phyloP scores from a whole-genome alignment of 2,888 invertebrate genomes.

The Hydrotaea cyrtoneurina region DNA sequence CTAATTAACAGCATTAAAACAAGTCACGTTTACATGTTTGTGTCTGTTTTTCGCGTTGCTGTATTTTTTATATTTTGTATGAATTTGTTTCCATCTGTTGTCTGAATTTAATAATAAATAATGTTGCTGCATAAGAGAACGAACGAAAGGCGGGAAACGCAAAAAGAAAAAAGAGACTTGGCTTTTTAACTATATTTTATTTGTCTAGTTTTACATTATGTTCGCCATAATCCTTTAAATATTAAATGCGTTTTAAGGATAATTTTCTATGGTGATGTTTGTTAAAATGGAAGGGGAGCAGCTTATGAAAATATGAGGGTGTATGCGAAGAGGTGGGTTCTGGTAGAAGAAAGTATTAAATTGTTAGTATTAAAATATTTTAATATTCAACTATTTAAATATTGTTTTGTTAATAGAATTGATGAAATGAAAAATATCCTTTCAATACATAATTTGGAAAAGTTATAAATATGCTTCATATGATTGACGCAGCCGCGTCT shows the following conservation, averaged over 20 bases:
- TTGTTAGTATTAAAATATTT: too few relatives aligned
- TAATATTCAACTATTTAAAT: too few relatives aligned
- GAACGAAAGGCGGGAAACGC: too few relatives aligned
- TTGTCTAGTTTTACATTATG: neutral
- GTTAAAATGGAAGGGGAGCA: too few relatives aligned
- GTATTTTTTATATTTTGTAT: neutral
- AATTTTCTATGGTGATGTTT: neutral
- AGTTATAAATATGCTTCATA: too few relatives aligned
- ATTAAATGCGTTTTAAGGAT: neutral
- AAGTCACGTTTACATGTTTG: constrained; percentile 8
- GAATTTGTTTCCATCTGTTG: neutral
- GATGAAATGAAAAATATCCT: too few relatives aligned
- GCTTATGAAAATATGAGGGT: too few relatives aligned
- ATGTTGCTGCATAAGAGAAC: neutral
- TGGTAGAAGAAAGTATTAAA: too few relatives aligned
- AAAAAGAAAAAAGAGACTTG: neutral
- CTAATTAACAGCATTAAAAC: constrained; percentile 23
- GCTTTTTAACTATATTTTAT: neutral
- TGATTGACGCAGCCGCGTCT: too few relatives aligned
- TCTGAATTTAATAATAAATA: neutral
- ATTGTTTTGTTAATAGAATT: too few relatives aligned
- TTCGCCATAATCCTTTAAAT: neutral
- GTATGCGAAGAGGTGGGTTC: too few relatives aligned
- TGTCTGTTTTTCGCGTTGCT: neutral
- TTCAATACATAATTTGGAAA: too few relatives aligned